Conservation (phyloP, 2,888 invertebrate genomes). For the Biston betularia region DNA sequence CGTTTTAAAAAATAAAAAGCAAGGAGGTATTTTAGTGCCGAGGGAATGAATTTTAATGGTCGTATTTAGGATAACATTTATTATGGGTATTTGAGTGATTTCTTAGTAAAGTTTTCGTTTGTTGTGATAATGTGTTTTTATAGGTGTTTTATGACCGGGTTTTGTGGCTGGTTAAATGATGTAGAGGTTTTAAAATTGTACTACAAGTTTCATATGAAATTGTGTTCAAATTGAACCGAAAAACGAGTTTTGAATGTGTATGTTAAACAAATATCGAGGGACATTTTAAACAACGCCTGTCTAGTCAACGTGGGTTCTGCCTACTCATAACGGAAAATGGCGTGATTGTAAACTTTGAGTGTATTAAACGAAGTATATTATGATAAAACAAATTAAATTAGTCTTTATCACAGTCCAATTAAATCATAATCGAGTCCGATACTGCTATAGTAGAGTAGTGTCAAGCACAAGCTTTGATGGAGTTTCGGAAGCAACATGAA, state of each 20-base stretch:
- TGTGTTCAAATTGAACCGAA: neutral
- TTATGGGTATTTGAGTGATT: slow-evolving; percentile 54
- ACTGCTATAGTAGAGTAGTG: too few relatives aligned
- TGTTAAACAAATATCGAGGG: too few relatives aligned
- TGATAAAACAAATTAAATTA: too few relatives aligned
- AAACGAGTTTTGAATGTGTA: neutral
- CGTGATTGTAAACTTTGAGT: too few relatives aligned
- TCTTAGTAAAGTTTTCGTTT: slow-evolving; percentile 56
- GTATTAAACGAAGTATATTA: too few relatives aligned
- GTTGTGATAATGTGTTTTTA: slow-evolving; percentile 54
- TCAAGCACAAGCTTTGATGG: too few relatives aligned
- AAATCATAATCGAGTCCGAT: too few relatives aligned
- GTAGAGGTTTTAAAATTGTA: neutral
- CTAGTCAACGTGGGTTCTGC: too few relatives aligned
- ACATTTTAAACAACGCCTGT: too few relatives aligned
- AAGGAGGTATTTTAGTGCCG: slow-evolving; percentile 61
- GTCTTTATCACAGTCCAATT: too few relatives aligned
- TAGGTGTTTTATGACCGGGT: slow-evolving; percentile 51
- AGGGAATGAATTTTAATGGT: slow-evolving; percentile 78
- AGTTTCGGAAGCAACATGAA: too few relatives aligned
- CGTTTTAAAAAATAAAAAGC: slow-evolving; percentile 59
- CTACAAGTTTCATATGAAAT: neutral
- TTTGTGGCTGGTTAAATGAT: slow-evolving; percentile 30
- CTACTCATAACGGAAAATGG: too few relatives aligned
- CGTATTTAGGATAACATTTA: slow-evolving; percentile 58